These are phyloP conservation scores for Scolanthus callimorphus DNA, from an alignment of 92 coral and sea anemone species.

Conservation along the genomic window DNA sequence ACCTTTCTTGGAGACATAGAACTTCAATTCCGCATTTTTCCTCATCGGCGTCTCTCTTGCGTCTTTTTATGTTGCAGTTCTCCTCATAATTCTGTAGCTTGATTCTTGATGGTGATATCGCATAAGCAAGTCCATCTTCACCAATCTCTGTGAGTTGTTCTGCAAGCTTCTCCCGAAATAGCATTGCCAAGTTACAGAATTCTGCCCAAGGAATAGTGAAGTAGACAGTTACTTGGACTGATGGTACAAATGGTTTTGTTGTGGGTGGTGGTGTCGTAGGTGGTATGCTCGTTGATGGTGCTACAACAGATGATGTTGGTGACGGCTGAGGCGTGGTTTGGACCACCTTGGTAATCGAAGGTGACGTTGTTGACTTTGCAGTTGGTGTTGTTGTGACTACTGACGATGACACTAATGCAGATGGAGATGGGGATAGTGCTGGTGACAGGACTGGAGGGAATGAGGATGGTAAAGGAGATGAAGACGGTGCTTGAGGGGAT, in stretches of 20 bases:
- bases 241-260: neutral
- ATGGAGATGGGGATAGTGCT: neutral
- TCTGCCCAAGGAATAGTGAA: constrained; percentile 23
- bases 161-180: constrained; percentile 19
- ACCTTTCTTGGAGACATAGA: constrained; percentile 40
- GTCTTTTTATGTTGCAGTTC: too few relatives aligned
- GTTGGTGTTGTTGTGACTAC: neutral
- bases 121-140: constrained; percentile 1
- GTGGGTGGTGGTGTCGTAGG: neutral
- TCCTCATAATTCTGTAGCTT: too few relatives aligned
- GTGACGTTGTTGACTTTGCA: neutral
- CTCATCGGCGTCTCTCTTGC: neutral
- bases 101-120: constrained; percentile 24
- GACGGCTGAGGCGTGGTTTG: neutral
- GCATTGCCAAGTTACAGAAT: constrained; percentile 13
- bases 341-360: too few relatives aligned
- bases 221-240: neutral
- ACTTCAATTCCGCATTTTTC: constrained; percentile 64
- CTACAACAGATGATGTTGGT: neutral
- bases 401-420: neutral
- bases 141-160: constrained; percentile 3
- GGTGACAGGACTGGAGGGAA: neutral
- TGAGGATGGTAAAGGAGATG: neutral
- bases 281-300: neutral
- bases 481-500: neutral